These are phyloP conservation scores for Bombyx huttoni DNA, from an alignment of 2,888 invertebrate genomes.

Conservation along the genomic window DNA sequence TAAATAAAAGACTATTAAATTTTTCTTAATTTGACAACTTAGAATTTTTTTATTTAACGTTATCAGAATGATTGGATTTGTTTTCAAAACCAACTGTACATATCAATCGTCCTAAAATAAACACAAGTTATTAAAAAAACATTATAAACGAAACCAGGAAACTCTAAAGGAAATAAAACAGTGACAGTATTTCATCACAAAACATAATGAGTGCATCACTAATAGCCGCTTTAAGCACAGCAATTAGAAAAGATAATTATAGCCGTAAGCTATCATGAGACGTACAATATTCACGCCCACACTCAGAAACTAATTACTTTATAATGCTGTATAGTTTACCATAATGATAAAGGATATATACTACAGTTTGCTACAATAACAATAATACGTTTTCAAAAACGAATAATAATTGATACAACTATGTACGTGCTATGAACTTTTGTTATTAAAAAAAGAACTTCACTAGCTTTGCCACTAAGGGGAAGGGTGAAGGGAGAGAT, in stretches of 20 bases:
- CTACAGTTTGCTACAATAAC: too few species aligned
- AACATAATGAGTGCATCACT: constrained; percentile 10
- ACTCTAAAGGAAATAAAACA: neutral
- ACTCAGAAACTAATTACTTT: constrained; percentile 29
- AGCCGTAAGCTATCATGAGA: constrained; percentile 10
- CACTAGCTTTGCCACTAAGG: too few species aligned
- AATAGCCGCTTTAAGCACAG: constrained; percentile 13
- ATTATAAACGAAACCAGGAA: neutral
- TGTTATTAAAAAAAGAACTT: too few species aligned
- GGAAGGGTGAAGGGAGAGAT: too few species aligned
- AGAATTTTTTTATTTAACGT: too few species aligned
- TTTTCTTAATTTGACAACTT: too few species aligned
- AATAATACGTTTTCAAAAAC: too few species aligned
- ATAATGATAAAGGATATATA: neutral
- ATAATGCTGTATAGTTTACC: constrained; percentile 17
- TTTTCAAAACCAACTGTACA: too few species aligned
- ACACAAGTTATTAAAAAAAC: neutral
- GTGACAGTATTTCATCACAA: neutral
- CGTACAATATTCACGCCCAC: constrained; percentile 27
- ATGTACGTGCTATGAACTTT: too few species aligned
- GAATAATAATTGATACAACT: too few species aligned
- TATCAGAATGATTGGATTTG: too few species aligned
- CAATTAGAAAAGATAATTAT: constrained; percentile 20
- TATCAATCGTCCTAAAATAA: too few species aligned
- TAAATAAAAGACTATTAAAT: neutral